Evolutionary conservation across 2,888 invertebrate species (phyloP), one percentile per base, ranked within the genome.

Genomic region (Dynastes maya): DNA sequence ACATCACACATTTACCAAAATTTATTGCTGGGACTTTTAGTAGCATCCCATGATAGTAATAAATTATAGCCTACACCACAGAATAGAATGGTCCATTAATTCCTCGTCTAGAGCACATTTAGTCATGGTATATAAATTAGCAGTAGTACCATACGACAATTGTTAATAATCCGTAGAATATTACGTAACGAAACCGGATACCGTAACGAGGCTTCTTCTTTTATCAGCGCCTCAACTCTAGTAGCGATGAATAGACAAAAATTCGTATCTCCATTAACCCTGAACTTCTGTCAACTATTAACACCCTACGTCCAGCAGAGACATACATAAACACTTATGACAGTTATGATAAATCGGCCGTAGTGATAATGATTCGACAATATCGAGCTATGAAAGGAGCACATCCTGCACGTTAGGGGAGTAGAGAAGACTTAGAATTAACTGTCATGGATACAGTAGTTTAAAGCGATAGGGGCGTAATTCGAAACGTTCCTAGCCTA

Each of bases 341-440:
- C 86, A 85, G 85, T 86, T 87, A 88, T 88, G 88, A 88, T 88
- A 87, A 86, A 88, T 88, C 85, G 88, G 84, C 81, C 83, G 84
- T 84, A 82, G 84, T 84, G 86, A 87, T 88, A 88, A 88, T 87
- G 87, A 87, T 86, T 86, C 86, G 83, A 85, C 86, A 84, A 84
- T 85, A 85, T 83, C 84, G 85, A 86, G 85, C 85, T 86, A 86
- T 86, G 85, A 84, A 80, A 67, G 68, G 85, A 84, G 85, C 83
- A 85, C 86, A 87, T 88, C 87, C 88, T 85, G 85, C 83, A 83
- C 84, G 84, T 85, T 83, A 84, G 81, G 78, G 80, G 78, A 78
- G 78, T 80, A 80, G 80, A 81, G 75, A 80, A 81, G 82, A 84
- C 82, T 79, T 78, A 58, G 86, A 85, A 87, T 88, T 88, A 88